phyloP scores from a whole-genome alignment of 2,113 vertebrate species.

The Dolichotis patagonum region DNA sequence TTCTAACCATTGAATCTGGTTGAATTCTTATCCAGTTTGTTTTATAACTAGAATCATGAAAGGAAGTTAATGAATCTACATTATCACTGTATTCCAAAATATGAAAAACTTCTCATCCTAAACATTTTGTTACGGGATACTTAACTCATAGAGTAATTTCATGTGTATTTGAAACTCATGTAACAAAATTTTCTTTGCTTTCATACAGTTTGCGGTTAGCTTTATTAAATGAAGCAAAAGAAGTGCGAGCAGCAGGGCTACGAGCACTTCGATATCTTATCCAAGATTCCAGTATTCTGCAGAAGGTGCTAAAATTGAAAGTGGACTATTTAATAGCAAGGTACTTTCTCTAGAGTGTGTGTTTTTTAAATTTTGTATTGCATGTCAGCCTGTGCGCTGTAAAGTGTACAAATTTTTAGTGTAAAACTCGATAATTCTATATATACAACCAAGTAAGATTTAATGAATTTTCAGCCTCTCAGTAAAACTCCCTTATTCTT shows the following conservation, averaged over 20 bases:
- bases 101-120: not conserved
- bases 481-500: not conserved
- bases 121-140: not conserved
- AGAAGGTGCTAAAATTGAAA: constrained; percentile 96
- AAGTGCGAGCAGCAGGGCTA: constrained; percentile 97
- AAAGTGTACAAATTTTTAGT: constrained; percentile 13
- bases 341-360: constrained; percentile 83
- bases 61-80: not conserved
- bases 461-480: not conserved
- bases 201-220: constrained; percentile 93
- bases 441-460: not conserved
- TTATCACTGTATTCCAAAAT: not conserved
- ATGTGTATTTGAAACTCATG: not conserved
- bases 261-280: constrained; percentile 98
- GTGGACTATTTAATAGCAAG: constrained; percentile 99
- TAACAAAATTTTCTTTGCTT: not conserved
- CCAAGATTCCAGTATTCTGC: constrained; percentile 93
- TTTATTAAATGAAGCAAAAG: constrained; percentile 98
- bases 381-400: constrained; percentile 12
- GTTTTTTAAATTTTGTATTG: not conserved
- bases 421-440: not conserved
- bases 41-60: not conserved
- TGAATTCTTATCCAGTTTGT: not conserved
- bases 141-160: not conserved
- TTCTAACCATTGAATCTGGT: not conserved